Conservation (phyloP, 1,140 invertebrate species). For the Musca domestica region DNA sequence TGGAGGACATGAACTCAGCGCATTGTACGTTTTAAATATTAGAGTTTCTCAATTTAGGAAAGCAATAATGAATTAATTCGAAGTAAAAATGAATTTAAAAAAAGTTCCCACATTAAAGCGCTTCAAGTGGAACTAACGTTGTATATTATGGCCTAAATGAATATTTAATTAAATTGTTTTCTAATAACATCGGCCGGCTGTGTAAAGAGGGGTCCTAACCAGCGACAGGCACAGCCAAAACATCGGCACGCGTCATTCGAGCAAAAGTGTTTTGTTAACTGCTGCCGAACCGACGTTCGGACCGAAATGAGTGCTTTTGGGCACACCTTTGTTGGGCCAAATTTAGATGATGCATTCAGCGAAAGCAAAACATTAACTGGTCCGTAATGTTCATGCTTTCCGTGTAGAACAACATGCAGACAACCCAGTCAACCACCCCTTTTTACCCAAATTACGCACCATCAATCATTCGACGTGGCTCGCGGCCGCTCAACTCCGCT, state of each 20-base stretch:
- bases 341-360: background rate
- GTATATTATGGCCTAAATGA: background rate
- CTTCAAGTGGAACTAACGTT: background rate
- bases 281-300: background rate
- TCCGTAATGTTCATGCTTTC: background rate
- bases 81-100: too few species aligned
- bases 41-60: too few species aligned
- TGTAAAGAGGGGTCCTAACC: too few species aligned
- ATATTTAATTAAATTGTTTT: conserved; percentile 23
- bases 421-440: conserved; percentile 14
- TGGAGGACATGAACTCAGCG: too few species aligned
- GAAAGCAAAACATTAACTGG: background rate
- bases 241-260: conserved; percentile 7
- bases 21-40: too few species aligned
- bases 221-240: background rate
- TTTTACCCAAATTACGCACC: conserved; percentile 13
- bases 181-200: background rate
- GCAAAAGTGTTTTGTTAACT: conserved; percentile 1
- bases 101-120: too few species aligned
- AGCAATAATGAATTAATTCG: too few species aligned
- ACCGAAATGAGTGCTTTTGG: background rate
- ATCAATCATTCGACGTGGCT: conserved; percentile 7
- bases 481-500: too few species aligned
- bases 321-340: conserved; percentile 19
- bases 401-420: background rate